phyloP scores from a whole-genome alignment of 1,140 invertebrate species.

The Pogonomyrmex californicus region DNA sequence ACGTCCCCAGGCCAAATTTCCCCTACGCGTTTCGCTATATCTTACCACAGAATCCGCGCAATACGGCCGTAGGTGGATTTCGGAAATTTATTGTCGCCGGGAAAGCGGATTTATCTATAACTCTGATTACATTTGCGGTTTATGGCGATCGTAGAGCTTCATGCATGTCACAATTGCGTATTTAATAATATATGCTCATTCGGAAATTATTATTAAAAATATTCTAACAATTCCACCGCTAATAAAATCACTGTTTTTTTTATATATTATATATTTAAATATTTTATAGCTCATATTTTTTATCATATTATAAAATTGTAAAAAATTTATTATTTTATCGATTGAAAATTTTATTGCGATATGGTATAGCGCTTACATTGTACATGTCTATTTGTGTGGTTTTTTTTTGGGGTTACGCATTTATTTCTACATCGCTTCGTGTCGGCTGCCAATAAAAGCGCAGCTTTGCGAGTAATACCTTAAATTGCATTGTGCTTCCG shows the following conservation, averaged over 20 bases:
- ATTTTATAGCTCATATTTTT: not conserved
- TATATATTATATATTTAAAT: not conserved
- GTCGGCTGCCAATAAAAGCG: conserved; percentile 42
- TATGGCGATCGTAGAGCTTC: conserved; percentile 37
- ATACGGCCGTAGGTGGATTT: conserved; percentile 75
- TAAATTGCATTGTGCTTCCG: conserved; percentile 47
- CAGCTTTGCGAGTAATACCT: conserved; percentile 46
- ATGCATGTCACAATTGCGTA: conserved; percentile 32
- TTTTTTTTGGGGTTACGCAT: conserved; percentile 13
- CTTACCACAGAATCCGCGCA: conserved; percentile 62
- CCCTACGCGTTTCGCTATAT: conserved; percentile 69
- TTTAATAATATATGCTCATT: too few species aligned
- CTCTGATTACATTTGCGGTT: conserved; percentile 52
- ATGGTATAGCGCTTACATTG: not conserved
- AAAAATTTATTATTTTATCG: not conserved
- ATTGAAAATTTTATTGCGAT: not conserved
- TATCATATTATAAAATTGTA: not conserved
- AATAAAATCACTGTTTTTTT: not conserved
- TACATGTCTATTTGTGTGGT: conserved; percentile 4
- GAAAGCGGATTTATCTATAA: conserved; percentile 64
- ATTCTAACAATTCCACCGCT: not conserved
- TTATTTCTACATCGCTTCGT: conserved; percentile 18
- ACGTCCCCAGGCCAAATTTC: conserved; percentile 71
- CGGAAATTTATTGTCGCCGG: conserved; percentile 64
- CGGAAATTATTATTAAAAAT: conserved; percentile 23